These are phyloP conservation scores for Cyrtonyx montezumae DNA, from an alignment of 2,113 vertebrate species.

Conservation along the genomic window DNA sequence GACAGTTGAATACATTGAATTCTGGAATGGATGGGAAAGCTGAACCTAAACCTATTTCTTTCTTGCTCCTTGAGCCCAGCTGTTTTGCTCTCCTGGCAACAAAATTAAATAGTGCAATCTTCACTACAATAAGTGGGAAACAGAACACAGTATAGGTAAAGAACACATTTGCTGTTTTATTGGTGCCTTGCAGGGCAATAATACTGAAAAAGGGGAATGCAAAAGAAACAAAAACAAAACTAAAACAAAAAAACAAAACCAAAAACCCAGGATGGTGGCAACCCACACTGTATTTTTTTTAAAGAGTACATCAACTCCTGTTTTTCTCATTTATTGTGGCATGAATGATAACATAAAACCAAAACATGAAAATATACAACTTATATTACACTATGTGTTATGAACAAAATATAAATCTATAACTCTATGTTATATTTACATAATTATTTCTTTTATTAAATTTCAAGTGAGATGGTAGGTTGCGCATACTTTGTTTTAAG, in stretches of 20 bases:
- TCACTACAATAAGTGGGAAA: constrained; percentile 69
- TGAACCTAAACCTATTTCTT: not conserved
- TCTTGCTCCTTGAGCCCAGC: not conserved
- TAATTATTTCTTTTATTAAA: constrained; percentile 98
- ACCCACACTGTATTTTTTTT: constrained; percentile 89
- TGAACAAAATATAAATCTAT: constrained; percentile 99
- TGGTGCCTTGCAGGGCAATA: constrained; percentile 98
- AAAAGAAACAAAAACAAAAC: constrained; percentile 77
- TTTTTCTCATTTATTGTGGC: constrained; percentile 91
- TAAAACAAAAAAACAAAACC: not conserved
- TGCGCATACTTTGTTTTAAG: constrained; percentile 94
- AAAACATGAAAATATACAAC: constrained; percentile 99
- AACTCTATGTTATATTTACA: constrained; percentile 99
- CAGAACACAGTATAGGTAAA: constrained; percentile 87
- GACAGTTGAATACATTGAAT: not conserved
- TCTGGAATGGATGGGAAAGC: not conserved
- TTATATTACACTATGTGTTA: constrained; percentile 99
- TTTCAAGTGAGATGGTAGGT: constrained; percentile 99
- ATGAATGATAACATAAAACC: constrained; percentile 99
- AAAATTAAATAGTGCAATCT: not conserved
- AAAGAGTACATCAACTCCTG: constrained; percentile 92
- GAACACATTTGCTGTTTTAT: constrained; percentile 99
- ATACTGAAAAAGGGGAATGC: constrained; percentile 99
- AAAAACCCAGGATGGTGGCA: constrained; percentile 88
- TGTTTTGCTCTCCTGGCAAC: not conserved